Evolutionary conservation across 2,888 invertebrate genomes (phyloP).

Genomic region (Drosophila mercatorum): DNA sequence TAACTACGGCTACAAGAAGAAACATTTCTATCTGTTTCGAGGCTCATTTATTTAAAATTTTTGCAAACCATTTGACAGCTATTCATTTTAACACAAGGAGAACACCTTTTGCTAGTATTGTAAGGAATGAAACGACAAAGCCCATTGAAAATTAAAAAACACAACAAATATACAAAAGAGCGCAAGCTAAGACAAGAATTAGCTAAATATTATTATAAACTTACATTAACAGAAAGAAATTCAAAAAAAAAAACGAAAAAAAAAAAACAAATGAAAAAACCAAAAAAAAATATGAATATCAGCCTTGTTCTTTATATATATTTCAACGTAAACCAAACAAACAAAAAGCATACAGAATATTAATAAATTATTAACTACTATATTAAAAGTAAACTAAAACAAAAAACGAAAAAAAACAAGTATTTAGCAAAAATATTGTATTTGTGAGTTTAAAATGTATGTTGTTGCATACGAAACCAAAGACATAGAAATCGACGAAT

Average conservation of each 20-base stretch:
- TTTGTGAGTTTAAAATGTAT: slow-evolving; percentile 83
- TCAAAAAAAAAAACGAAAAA: slow-evolving; percentile 47
- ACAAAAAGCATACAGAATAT: slow-evolving; percentile 68
- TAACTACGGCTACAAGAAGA: slow-evolving; percentile 50
- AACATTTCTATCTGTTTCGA: slow-evolving; percentile 71
- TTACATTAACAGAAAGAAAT: slow-evolving; percentile 59
- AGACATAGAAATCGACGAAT: slow-evolving; percentile 30
- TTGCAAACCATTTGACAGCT: slow-evolving; percentile 51
- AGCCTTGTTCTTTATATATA: slow-evolving; percentile 82
- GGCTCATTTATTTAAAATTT: slow-evolving; percentile 73
- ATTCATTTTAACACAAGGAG: slow-evolving; percentile 58
- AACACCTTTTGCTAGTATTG: slow-evolving; percentile 69
- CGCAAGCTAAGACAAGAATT: slow-evolving; percentile 54
- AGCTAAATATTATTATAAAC: slow-evolving; percentile 77
- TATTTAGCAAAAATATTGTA: slow-evolving; percentile 84
- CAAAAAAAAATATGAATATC: slow-evolving; percentile 70
- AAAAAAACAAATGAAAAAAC: slow-evolving; percentile 43
- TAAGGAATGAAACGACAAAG: slow-evolving; percentile 54
- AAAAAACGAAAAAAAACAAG: slow-evolving; percentile 66
- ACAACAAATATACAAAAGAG: slow-evolving; percentile 57
- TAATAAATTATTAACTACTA: slow-evolving; percentile 76
- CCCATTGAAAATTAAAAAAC: slow-evolving; percentile 15
- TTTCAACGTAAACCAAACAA: slow-evolving; percentile 62
- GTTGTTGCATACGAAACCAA: slow-evolving; percentile 81
- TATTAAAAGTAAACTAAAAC: slow-evolving; percentile 66